These are phyloP conservation scores for Holocentrus rufus DNA, from an alignment of 2,797 vertebrate genomes.

Conservation along the genomic window DNA sequence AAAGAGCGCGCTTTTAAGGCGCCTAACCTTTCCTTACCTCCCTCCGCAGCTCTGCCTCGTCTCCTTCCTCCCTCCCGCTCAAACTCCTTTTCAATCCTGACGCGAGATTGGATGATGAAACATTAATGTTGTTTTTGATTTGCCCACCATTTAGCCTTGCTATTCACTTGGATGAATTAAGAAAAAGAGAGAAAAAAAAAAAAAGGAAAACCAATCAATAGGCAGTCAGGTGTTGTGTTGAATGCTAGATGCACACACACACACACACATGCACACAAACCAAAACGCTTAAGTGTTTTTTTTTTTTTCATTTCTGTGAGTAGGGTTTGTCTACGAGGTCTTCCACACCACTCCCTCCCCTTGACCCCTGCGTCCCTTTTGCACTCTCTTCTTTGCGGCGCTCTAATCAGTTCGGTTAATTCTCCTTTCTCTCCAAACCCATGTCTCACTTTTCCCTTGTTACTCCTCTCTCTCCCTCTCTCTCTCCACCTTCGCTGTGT, in stretches of 20 bases:
- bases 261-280: constrained; percentile 6
- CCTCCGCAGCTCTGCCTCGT: constrained; percentile 36
- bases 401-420: constrained; percentile 16
- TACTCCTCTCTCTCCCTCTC: not conserved
- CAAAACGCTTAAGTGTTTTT: constrained; percentile 18
- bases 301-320: constrained; percentile 21
- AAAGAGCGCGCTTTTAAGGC: constrained; percentile 20
- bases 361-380: constrained; percentile 18
- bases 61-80: constrained; percentile 54
- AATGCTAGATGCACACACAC: constrained; percentile 31
- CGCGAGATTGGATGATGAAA: constrained; percentile 79
- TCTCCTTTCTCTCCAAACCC: constrained; percentile 24
- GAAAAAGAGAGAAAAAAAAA: constrained; percentile 47
- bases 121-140: constrained; percentile 81
- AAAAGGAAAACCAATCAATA: constrained; percentile 70
- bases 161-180: constrained; percentile 59
- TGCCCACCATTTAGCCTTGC: constrained; percentile 68
- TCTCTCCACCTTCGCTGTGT: constrained; percentile 8
- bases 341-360: not conserved
- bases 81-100: constrained; percentile 38
- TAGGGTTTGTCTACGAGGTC: constrained; percentile 51
- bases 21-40: constrained; percentile 58
- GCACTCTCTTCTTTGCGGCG: not conserved
- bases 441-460: not conserved
- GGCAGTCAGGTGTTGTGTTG: constrained; percentile 59